These are phyloP conservation scores for Emydocephalus ijimae DNA, from an alignment of 2,113 vertebrate species.

Conservation along the genomic window DNA sequence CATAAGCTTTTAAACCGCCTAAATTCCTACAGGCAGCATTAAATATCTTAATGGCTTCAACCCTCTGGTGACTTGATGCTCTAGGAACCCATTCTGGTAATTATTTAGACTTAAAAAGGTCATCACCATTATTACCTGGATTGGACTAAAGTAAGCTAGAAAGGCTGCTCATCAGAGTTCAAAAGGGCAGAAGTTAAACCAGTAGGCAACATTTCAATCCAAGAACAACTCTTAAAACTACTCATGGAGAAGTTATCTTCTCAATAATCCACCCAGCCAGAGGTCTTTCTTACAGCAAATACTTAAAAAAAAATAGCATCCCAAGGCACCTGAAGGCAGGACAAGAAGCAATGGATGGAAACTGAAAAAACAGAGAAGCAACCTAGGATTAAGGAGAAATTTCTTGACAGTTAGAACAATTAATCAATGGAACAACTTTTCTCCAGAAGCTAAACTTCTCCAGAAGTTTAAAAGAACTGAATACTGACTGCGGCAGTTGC, in stretches of 20 bases:
- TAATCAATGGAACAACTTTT: too few species aligned
- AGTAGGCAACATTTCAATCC: neutral
- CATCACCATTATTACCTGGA: neutral
- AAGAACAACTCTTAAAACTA: neutral
- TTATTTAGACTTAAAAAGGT: conserved; percentile 1
- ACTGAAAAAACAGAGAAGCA: too few species aligned
- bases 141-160: neutral
- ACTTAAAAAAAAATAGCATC: neutral
- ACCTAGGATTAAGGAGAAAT: too few species aligned
- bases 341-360: too few species aligned
- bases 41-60: conserved; percentile 3
- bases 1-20: conserved; percentile 1
- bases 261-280: neutral
- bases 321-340: neutral
- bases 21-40: neutral
- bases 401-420: too few species aligned
- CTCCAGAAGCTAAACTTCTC: too few species aligned
- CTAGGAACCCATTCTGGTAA: neutral
- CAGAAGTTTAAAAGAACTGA: too few species aligned
- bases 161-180: neutral
- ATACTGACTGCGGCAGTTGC: too few species aligned
- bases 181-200: conserved; percentile 6
- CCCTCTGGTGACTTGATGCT: neutral
- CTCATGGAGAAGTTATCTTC: neutral
- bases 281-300: neutral